These are phyloP conservation scores for Drosophila parthenogenetica DNA, from an alignment of 2,888 invertebrate species.

Conservation along the genomic window DNA sequence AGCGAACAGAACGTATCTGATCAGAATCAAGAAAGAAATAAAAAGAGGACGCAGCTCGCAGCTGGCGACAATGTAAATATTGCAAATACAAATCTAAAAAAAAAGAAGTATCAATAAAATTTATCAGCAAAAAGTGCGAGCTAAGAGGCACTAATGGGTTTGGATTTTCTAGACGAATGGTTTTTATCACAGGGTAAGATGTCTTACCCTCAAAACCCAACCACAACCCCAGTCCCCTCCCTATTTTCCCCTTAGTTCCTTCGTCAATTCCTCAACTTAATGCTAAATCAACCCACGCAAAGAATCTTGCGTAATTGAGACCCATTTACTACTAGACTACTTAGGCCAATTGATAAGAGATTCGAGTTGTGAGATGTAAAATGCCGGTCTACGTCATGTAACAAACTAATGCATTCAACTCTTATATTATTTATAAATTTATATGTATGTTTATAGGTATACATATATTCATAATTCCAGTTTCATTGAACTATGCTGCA, in stretches of 20 bases:
- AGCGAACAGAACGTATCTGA: constrained; percentile 12
- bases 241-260: not conserved
- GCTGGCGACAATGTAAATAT: constrained; percentile 61
- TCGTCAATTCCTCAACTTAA: constrained; percentile 5
- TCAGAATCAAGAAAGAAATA: constrained; percentile 9
- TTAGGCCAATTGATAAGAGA: constrained; percentile 28
- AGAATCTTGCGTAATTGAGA: constrained; percentile 71
- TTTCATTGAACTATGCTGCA: constrained; percentile 75
- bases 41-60: constrained; percentile 26
- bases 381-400: constrained; percentile 21
- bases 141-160: constrained; percentile 68
- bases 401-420: not conserved
- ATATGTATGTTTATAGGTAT: constrained; percentile 4
- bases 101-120: constrained; percentile 48
- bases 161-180: constrained; percentile 85
- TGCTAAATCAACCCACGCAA: constrained; percentile 24
- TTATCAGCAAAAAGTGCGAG: constrained; percentile 46
- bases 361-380: constrained; percentile 1
- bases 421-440: constrained; percentile 5
- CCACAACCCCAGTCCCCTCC: constrained; percentile 3
- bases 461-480: constrained; percentile 60
- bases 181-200: constrained; percentile 84
- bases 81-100: constrained; percentile 34
- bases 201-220: constrained; percentile 15
- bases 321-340: constrained; percentile 39